Base-by-base conservation (phyloP, 2,888 invertebrate genomes). In the Phrixothrix hirtus region DNA sequence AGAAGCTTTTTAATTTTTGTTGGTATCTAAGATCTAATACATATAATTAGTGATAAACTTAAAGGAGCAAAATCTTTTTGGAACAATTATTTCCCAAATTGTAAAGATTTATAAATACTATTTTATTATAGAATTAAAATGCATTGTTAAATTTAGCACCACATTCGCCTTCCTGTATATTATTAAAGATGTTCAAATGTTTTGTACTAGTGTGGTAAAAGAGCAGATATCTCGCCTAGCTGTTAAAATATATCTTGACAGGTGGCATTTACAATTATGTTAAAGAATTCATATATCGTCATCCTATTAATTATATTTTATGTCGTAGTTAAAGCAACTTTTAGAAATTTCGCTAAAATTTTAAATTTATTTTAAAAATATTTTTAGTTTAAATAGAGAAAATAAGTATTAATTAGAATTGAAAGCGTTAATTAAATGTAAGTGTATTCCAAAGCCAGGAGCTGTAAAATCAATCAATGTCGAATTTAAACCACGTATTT, bases 361-460 rank as follows among this genome's bases (percentile, higher is more conserved):
- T n/a, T n/a, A n/a, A n/a, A n/a, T n/a, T n/a, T n/a, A n/a, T n/a
- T n/a, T n/a, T n/a, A n/a, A n/a, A n/a, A n/a, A n/a, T n/a, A n/a
- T n/a, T n/a, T n/a, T n/a, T n/a, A n/a, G n/a, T n/a, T n/a, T n/a
- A n/a, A n/a, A n/a, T n/a, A n/a, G n/a, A n/a, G n/a, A n/a, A n/a
- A 38, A 36, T 14, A 27, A 26, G 14, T 14, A 38, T 13, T 29
- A 38, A 38, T 38, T 38, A 38, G 39, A 39, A 41, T 52, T 25
- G 44, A 62, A 67, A 66, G 68, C 67, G 69, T 66, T 69, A 69
- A 69, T 69, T 69, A 68, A 69, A 69, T 66, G 61, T 63, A 64
- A 21, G 21, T 21, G 7, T 60, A 61, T 63, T 63, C 63, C 57
- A 54, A 56, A 57, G 58, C 60, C 62, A 61, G 63, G 60, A 62